Base-by-base conservation (phyloP, 2,888 invertebrate species). In the Zygothrica quintamaculata region DNA sequence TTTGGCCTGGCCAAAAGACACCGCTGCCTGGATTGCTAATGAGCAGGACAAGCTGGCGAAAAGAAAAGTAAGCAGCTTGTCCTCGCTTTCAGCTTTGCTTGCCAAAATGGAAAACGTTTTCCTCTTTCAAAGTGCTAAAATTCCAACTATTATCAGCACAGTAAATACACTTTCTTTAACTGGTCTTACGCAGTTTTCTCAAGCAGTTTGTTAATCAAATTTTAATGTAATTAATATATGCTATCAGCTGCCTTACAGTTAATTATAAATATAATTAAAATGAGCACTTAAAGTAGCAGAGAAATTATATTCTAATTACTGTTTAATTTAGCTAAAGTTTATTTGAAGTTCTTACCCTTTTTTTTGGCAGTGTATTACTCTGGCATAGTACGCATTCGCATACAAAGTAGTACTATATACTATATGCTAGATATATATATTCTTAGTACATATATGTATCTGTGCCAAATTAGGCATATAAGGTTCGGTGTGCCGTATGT, bases 31-130 rank as follows among this genome's bases (percentile, higher is more conserved):
- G 43, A 53, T 34, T 13, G 81, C 81, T 82, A 82, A 82, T 82
- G 81, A 82, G 81, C 81, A 78, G 82, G 82, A 82, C 81, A 82
- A 82, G 81, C 85, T 79, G 80, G 77, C 87, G 80, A 86, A 80
- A 80, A 86, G 87, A 80, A 80, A 80, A 80, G 80, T 80, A 77
- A 82, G 58, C 67, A 78, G 62, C 75, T 60, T 65, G 65, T 47
- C 68, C 68, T 76, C 73, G 84, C 77, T 72, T 77, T 82, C 77
- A 64, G 64, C 42, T n/a, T n/a, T n/a, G n/a, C n/a, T 59, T 60
- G 71, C 60, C 58, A 65, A 69, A 74, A 69, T 64, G 76, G 62
- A 76, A 86, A 80, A 61, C 68, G 80, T 68, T 76, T 70, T 65
- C 62, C 60, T 57, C 40, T n/a, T 50, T 65, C 62, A 44, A 80